Base-by-base conservation (phyloP, 2,113 vertebrate species). In the Argyrosomus japonicus region DNA sequence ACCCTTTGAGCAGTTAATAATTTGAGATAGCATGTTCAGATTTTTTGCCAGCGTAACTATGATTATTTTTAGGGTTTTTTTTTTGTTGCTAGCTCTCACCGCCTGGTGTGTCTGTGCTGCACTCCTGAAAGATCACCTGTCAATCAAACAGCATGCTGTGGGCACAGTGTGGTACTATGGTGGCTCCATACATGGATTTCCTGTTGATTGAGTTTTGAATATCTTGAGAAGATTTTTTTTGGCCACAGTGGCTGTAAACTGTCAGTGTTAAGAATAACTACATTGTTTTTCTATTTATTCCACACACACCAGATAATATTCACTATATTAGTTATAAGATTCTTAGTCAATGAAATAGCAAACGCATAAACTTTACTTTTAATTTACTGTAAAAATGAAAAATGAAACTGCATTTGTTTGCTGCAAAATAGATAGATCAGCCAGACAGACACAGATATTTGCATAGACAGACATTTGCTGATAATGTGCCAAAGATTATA, bases 71-170 rank as follows among this genome's bases (percentile, higher is more conserved):
- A 56, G 60, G 2, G 45, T 67, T 9, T 70, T 70, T 45, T 68
- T 64, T 61, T 36, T 82, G 56, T n/a, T 61, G 51, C 57, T 15
- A 54, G 45, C 36, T 78, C 56, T 48, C 50, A 58, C 64, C 48
- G 3, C 70, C 40, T 68, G 81, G 12, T 72, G 64, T 21, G 75
- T 18, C 43, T 48, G 3, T 29, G 18, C 45, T 43, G 32, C 36
- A 8, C 57, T 79, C 36, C 69, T 36, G 0, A 71, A 63, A 81
- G 69, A 68, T 75, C 57, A 69, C 40, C 68, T 62, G 68, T 65
- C 81, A 79, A 48, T 86, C 70, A 87, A 65, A 86, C 80, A 74
- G 77, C 45, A 51, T 74, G 76, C 60, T 60, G 40, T 48, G 68
- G 62, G 71, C 86, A 57, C 74, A 88, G 69, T 36, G 70, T 72